Conservation (phyloP, 1,140 invertebrate genomes). For the Diabrotica undecimpunctata region DNA sequence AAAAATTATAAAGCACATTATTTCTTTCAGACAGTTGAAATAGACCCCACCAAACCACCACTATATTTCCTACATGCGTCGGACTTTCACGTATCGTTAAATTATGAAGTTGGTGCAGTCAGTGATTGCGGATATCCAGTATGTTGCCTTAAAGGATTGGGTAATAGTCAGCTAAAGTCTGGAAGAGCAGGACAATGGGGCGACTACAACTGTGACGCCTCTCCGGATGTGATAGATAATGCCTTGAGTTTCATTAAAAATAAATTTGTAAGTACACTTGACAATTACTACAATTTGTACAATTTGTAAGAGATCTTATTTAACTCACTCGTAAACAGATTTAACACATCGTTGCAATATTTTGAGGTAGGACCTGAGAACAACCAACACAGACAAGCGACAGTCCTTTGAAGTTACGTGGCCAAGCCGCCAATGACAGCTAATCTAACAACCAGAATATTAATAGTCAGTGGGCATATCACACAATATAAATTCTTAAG, state of each 20-base stretch:
- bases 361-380: no score
- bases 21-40: background rate
- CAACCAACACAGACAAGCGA: no score
- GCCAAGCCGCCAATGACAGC: no score
- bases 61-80: conserved; percentile 66
- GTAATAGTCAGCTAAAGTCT: conserved; percentile 25
- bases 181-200: conserved; percentile 72
- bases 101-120: conserved; percentile 64
- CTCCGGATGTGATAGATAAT: conserved; percentile 62
- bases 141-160: conserved; percentile 64
- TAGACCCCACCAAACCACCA: background rate
- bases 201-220: conserved; percentile 72
- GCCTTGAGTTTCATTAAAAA: conserved; percentile 54
- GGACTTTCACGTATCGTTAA: conserved; percentile 76
- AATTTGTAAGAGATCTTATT: no score
- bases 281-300: no score
- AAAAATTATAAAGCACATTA: no score
- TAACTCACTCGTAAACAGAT: no score
- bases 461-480: no score
- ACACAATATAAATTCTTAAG: no score
- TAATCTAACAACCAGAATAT: no score
- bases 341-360: no score
- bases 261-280: conserved; percentile 27
- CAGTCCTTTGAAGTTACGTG: no score
- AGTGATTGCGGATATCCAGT: conserved; percentile 69